phyloP scores from a whole-genome alignment of 2,113 vertebrate species.

The Zonotrichia leucophrys region DNA sequence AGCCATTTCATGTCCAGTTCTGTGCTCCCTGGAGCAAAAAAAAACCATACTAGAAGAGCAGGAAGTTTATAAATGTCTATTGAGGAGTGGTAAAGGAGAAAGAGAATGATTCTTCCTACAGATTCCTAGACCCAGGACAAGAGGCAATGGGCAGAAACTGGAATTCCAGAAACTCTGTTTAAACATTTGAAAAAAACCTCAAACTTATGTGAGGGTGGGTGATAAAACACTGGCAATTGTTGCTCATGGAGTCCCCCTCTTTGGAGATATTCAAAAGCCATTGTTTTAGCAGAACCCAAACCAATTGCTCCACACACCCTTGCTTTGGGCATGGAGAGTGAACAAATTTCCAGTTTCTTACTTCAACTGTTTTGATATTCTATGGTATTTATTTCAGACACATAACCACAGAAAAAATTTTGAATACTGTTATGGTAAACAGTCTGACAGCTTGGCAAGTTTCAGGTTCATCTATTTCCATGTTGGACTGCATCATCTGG shows the following conservation, averaged over 20 bases:
- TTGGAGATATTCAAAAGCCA: background rate
- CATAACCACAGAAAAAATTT: background rate
- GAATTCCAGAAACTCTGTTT: background rate
- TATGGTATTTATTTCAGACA: background rate
- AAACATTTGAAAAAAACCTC: background rate
- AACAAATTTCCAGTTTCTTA: background rate
- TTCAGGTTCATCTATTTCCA: background rate
- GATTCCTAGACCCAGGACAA: background rate
- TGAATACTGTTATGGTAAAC: background rate
- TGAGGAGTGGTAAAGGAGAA: background rate
- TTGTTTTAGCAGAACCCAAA: background rate
- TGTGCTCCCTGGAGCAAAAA: background rate
- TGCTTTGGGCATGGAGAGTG: background rate
- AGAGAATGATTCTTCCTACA: background rate
- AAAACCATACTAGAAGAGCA: background rate
- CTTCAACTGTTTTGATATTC: background rate
- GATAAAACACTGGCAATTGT: background rate
- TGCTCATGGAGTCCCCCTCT: background rate
- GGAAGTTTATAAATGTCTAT: background rate
- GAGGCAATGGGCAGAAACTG: background rate
- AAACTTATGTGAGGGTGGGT: background rate
- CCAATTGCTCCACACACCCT: accelerated
- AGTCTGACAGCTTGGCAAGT: background rate
- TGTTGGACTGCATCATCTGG: background rate
- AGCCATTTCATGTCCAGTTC: background rate